phyloP scores from a whole-genome alignment of 2,113 vertebrate species.

The Hydropotes inermis region DNA sequence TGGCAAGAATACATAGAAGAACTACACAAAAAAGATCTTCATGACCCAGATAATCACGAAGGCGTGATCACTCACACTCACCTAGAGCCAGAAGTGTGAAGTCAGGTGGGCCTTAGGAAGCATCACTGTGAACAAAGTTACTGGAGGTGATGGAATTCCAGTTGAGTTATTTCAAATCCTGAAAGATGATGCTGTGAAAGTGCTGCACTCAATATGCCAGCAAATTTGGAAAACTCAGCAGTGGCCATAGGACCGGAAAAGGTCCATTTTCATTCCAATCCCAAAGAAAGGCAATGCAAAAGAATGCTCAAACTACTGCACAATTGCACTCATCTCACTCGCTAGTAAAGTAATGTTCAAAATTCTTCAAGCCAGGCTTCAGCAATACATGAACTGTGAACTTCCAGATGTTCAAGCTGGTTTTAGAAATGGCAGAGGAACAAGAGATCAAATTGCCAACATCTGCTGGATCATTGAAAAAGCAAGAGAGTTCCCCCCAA shows the following conservation, averaged over 20 bases:
- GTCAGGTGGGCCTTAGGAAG: not conserved
- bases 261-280: no score
- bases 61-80: not conserved
- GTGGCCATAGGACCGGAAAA: not conserved
- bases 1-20: not conserved
- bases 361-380: not conserved
- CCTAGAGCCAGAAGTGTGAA: not conserved
- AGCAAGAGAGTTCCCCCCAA: no score
- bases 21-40: not conserved
- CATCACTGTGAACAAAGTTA: not conserved
- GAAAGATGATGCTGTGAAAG: not conserved
- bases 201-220: not conserved
- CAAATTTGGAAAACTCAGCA: not conserved
- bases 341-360: no score
- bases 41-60: not conserved
- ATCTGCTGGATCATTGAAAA: no score
- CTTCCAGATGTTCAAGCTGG: not conserved
- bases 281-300: no score
- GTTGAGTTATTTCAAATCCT: not conserved
- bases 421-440: not conserved
- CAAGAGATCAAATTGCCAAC: not conserved
- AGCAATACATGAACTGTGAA: no score
- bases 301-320: no score
- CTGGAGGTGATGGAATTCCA: not conserved
- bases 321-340: no score